These are phyloP conservation scores for Xestia xanthographa DNA, from an alignment of 2,888 invertebrate genomes.

Conservation along the genomic window DNA sequence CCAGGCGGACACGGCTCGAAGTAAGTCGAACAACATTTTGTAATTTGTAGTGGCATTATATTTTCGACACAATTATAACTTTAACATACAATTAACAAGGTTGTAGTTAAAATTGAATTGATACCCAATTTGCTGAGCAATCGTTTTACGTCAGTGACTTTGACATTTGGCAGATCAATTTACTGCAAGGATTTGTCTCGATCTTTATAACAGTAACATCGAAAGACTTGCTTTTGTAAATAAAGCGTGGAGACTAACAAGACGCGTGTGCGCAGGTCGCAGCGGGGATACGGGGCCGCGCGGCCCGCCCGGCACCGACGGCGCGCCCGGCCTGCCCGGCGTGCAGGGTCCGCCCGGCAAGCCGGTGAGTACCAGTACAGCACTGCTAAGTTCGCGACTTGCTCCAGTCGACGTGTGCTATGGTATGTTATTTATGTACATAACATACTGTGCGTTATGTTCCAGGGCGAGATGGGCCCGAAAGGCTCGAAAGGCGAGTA, in stretches of 20 bases:
- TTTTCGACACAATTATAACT: neutral
- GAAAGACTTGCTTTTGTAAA: neutral
- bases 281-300: constrained; percentile 94
- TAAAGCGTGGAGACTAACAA: neutral
- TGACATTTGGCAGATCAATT: neutral
- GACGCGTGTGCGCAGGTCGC: constrained; percentile 90
- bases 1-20: constrained; percentile 10
- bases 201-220: neutral
- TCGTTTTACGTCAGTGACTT: neutral
- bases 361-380: constrained; percentile 89
- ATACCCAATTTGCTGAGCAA: neutral
- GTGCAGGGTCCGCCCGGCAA: constrained; percentile 96
- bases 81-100: neutral
- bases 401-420: neutral
- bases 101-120: neutral
- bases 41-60: constrained; percentile 1
- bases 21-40: constrained; percentile 40
- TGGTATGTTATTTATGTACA: too few species aligned
- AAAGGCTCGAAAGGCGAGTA: constrained; percentile 97
- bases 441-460: constrained; percentile 33
- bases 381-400: too few species aligned
- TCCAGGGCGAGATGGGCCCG: constrained; percentile 94
- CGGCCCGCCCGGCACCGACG: constrained; percentile 94
- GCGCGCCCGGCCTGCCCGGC: constrained; percentile 94
- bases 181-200: neutral